Conservation (phyloP, 2,888 invertebrate genomes). For the Periphyllus acericola region DNA sequence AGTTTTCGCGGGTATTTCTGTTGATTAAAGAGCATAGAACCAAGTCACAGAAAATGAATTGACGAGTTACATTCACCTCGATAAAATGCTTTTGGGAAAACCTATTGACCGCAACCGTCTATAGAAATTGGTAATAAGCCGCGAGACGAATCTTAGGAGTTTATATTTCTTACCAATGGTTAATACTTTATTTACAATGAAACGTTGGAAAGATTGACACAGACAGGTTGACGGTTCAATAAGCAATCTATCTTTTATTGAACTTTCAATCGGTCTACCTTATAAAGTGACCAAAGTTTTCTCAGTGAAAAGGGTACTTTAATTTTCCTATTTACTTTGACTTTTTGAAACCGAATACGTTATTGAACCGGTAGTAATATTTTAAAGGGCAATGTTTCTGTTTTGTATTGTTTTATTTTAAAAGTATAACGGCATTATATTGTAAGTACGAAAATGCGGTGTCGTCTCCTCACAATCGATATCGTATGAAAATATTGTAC, state of each 20-base stretch:
- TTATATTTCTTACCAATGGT: background rate
- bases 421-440: background rate
- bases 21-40: background rate
- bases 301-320: background rate
- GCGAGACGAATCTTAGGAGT: constrained; percentile 3
- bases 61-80: background rate
- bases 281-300: background rate
- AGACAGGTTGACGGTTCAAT: constrained; percentile 17
- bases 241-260: constrained; percentile 19
- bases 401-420: background rate
- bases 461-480: too few relatives aligned
- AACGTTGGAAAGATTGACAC: constrained; percentile 18
- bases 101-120: constrained; percentile 2
- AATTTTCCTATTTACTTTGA: background rate
- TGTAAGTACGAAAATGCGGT: too few relatives aligned
- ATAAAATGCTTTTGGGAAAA: constrained; percentile 32
- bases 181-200: constrained; percentile 2
- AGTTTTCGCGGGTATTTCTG: background rate
- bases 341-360: background rate
- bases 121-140: constrained; percentile 17
- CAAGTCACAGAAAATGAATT: background rate
- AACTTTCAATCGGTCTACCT: background rate
- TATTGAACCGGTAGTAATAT: background rate
- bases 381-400: background rate
- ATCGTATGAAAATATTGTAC: too few relatives aligned